Conservation (phyloP, 2,888 invertebrate species). For the Odiellus spinosus region DNA sequence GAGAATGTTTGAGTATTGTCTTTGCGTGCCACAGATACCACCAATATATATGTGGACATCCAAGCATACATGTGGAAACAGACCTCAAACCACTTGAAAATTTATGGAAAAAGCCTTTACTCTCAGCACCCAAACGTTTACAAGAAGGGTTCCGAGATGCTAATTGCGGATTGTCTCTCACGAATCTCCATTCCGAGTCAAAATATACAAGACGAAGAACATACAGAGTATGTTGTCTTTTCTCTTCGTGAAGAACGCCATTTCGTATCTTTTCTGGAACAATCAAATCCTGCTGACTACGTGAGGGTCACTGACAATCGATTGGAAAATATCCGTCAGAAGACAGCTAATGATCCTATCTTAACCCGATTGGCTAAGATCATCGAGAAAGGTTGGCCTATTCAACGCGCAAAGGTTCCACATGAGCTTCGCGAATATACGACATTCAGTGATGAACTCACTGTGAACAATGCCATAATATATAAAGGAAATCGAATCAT, state of each 20-base stretch:
- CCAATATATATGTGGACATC: too few relatives aligned
- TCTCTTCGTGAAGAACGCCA: too few relatives aligned
- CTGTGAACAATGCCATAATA: slow-evolving; percentile 2
- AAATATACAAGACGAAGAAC: too few relatives aligned
- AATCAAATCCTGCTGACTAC: not conserved
- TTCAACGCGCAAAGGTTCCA: not conserved
- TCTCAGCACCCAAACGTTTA: slow-evolving; percentile 24
- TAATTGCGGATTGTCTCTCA: slow-evolving; percentile 18
- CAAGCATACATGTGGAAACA: slow-evolving; percentile 23
- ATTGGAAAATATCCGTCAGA: not conserved
- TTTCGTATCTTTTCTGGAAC: too few relatives aligned
- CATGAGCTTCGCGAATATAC: not conserved
- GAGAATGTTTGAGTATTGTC: too few relatives aligned
- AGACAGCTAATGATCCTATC: not conserved
- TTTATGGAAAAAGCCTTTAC: slow-evolving; percentile 25
- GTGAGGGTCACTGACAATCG: not conserved
- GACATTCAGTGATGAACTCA: slow-evolving; percentile 2
- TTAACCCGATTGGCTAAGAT: not conserved
- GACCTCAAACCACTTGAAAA: slow-evolving; percentile 29
- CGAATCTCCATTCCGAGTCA: slow-evolving; percentile 4
- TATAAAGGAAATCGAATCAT: slow-evolving; percentile 3
- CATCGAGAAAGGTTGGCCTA: slow-evolving; percentile 3
- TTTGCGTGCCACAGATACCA: too few relatives aligned
- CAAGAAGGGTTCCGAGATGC: slow-evolving; percentile 15
- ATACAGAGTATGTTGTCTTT: too few relatives aligned